Evolutionary conservation across 2,797 vertebrate genomes (phyloP).

Genomic region (Podarcis siculus): DNA sequence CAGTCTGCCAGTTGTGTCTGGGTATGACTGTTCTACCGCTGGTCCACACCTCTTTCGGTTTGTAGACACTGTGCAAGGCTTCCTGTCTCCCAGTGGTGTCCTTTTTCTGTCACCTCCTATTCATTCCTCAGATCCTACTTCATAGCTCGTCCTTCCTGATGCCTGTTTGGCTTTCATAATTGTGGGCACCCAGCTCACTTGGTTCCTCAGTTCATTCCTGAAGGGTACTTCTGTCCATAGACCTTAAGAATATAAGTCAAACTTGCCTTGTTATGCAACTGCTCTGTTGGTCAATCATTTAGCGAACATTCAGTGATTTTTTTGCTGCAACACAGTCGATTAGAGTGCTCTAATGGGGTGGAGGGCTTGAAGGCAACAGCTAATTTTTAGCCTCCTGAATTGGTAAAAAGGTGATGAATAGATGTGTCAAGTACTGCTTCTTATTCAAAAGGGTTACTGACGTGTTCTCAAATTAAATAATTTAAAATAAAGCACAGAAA

Average conservation of each 20-base stretch:
- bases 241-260: background rate
- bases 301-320: background rate
- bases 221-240: background rate
- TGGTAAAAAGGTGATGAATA: background rate
- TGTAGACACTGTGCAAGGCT: background rate
- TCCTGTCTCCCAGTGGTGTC: background rate
- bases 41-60: background rate
- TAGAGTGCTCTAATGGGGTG: background rate
- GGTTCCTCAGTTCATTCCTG: background rate
- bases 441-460: background rate
- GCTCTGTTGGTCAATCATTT: background rate
- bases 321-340: background rate
- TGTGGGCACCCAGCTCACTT: background rate
- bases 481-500: background rate
- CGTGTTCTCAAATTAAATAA: background rate
- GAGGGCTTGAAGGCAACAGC: background rate
- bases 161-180: background rate
- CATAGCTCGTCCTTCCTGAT: background rate
- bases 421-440: too few species aligned
- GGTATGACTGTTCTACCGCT: background rate
- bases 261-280: background rate
- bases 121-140: background rate
- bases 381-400: background rate
- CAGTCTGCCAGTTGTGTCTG: background rate
- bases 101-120: background rate